These are phyloP conservation scores for Coryphaenoides rupestris DNA, from an alignment of 2,113 vertebrate species.

Conservation along the genomic window DNA sequence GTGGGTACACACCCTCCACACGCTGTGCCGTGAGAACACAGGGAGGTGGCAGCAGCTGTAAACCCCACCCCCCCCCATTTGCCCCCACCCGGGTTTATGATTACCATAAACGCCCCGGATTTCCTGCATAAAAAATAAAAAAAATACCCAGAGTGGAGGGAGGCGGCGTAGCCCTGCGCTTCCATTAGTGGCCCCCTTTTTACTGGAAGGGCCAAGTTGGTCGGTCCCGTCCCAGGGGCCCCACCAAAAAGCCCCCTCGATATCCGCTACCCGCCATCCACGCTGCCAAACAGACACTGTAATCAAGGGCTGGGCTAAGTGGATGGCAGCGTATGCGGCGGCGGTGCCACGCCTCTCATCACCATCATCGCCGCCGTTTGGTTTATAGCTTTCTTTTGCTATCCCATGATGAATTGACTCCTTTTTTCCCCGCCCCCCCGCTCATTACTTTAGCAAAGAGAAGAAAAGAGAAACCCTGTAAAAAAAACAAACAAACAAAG, in stretches of 20 bases:
- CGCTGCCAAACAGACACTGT: constrained; percentile 48
- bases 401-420: too few species aligned
- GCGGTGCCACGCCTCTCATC: background rate
- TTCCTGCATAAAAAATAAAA: constrained; percentile 79
- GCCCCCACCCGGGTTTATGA: constrained; percentile 76
- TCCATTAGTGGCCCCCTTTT: constrained; percentile 88
- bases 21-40: constrained; percentile 65
- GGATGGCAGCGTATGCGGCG: constrained; percentile 24
- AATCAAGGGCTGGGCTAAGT: constrained; percentile 59
- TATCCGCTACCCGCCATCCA: constrained; percentile 43
- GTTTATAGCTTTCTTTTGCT: too few species aligned
- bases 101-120: constrained; percentile 81
- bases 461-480: too few species aligned
- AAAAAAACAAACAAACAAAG: too few species aligned
- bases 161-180: constrained; percentile 75
- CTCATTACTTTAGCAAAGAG: too few species aligned
- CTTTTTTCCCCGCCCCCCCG: too few species aligned
- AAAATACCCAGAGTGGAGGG: constrained; percentile 53
- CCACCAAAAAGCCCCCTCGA: constrained; percentile 36
- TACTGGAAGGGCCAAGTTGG: constrained; percentile 83
- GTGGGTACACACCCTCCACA: constrained; percentile 69
- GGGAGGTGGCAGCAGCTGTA: constrained; percentile 71
- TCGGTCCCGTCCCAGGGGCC: constrained; percentile 80
- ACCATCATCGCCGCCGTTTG: too few species aligned
- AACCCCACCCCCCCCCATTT: too few species aligned